Base-by-base conservation (phyloP, 64 coral and sea anemone species). In the Porites australiensis region DNA sequence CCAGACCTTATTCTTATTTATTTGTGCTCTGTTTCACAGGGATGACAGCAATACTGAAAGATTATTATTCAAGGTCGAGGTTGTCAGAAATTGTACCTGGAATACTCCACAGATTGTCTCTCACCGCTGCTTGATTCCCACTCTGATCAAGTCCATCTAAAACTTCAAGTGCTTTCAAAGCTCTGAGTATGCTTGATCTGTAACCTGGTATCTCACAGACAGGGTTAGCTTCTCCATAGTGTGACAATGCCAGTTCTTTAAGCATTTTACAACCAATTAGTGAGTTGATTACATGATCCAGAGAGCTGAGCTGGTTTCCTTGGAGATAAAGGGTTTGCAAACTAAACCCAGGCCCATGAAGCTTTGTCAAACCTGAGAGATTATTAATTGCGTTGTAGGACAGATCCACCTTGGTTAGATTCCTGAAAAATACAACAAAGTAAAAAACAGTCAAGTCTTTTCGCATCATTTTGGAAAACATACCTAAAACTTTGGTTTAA, bases 331-430 rank as follows among this genome's bases (percentile, higher is more conserved):
- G 48, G 54, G 49, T 61, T n/a, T 82, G 43, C 58, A 99, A 75
- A 77, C 85, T 88, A 62, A 86, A 96, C 45, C 37, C 19, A 60
- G 77, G 58, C 10, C 91, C 91, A 94, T 90, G 90, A 22, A 99
- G 57, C 6, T 90, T 79, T 61, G 75, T 94, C 7, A 99, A 72
- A 14, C 98, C 98, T 50, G 91, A 88, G 22, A 96, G 66, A 79
- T 96, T 49, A 43, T 67, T 74, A 44, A 99, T 96, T 5, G 78
- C 46, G 86, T 99, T 99, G 88, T 99, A 99, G 1, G 98, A 99
- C 15, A 95, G 58, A 37, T 99, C 98, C 74, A 99, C 82, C 68
- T 88, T 99, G 23, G 19, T 59, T 21, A 99, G 78, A 60, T 83
- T 90, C 43, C 91, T 96, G 67, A 49, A 87, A 79, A 57, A 23